Base-by-base conservation (phyloP, 2,888 invertebrate genomes). In the Watsonalla cultraria region DNA sequence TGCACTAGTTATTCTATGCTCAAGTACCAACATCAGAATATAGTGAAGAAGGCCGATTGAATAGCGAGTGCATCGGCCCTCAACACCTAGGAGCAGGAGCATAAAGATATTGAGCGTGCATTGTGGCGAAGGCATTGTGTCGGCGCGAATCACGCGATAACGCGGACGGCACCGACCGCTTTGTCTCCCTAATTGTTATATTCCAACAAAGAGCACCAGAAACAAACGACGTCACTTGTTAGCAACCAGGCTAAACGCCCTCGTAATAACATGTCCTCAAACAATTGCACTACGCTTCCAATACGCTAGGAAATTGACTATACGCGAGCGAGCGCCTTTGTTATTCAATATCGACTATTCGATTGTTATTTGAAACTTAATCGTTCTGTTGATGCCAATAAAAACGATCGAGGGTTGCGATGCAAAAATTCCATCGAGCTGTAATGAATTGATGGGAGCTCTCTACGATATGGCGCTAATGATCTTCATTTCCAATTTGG, bases 71-170 rank as follows among this genome's bases (percentile, higher is more conserved):
- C 89, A 89, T 87, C 82, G 80, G 77, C 84, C 84, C 78, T 79
- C 76, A 78, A 62, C 71, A 77, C 68, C 72, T 79, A 82, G 78
- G 77, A 80, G 78, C 80, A 82, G 78, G 77, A 80, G 78, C 80
- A 80, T 86, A 87, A 89, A 86, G 87, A 90, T 86, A 87, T 89
- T 84, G 86, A 84, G 82, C 75, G 76, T 76, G 84, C 83, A 85
- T 87, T 88, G 87, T 87, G 71, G 79, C 65, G 68, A 59, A 69
- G 59, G 72, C 68, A 81, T 86, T 84, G 85, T 87, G 66, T 66
- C 66, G 69, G 71, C 72, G 74, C 72, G 83, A 77, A 76, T 72
- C 76, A 72, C 70, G 70, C 73, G 85, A 84, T 86, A 86, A 80
- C 83, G 66, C 75, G 79, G 74, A 71, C 74, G 81, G 73, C 73